Conservation (phyloP, 2,113 vertebrate species). For the Neolamprologus falcicula region DNA sequence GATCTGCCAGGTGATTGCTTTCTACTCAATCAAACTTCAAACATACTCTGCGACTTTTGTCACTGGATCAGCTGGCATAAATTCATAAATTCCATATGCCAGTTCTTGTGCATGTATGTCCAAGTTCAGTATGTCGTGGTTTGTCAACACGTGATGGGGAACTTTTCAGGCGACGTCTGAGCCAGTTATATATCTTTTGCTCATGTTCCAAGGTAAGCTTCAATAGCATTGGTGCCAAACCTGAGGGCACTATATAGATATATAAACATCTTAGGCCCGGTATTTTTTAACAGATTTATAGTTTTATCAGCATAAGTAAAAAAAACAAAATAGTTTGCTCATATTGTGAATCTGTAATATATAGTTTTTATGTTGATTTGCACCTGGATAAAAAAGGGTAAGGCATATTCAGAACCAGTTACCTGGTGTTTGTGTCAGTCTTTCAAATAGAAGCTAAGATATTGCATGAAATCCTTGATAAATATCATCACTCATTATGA, state of each 20-base stretch:
- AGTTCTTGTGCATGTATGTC: not conserved
- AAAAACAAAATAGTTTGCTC: not conserved
- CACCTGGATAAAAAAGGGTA: not conserved
- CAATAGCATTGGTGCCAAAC: not conserved
- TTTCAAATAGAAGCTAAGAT: not conserved
- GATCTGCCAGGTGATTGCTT: not conserved
- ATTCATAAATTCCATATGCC: not conserved
- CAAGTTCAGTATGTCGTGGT: not conserved
- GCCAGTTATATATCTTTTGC: not conserved
- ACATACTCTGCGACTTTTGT: not conserved
- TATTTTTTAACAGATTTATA: not conserved
- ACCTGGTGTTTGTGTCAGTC: not conserved
- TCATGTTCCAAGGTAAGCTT: not conserved
- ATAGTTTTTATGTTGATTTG: not conserved
- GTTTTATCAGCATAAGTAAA: not conserved
- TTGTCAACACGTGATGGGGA: not conserved
- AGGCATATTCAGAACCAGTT: not conserved
- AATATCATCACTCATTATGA: not conserved
- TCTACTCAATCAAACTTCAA: not conserved
- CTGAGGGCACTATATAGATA: not conserved
- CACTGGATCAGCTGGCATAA: not conserved
- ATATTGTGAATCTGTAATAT: not conserved
- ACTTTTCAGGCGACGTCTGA: not conserved
- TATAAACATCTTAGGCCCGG: not conserved
- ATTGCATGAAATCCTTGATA: not conserved